A percentile compares a stretch with the other conserved stretches of the same genome.
Conservation (phyloP, 1,140 invertebrate species). For the Anoplolepis gracilipes region DNA sequence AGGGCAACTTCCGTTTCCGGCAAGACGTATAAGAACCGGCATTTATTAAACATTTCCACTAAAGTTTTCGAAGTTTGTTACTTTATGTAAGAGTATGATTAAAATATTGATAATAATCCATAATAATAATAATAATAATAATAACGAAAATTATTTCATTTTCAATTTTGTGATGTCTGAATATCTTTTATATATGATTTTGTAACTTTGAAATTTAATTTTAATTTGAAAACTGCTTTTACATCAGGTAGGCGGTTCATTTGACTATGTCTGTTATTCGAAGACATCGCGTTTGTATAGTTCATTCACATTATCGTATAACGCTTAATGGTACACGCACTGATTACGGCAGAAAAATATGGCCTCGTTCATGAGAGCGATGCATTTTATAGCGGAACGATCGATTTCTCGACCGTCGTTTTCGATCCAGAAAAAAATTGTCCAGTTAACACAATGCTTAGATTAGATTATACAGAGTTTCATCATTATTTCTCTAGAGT, state of each 20-base stretch:
- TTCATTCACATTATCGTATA: constrained; percentile 45
- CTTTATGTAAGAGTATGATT: neutral
- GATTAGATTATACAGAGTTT: neutral
- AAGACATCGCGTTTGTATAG: constrained; percentile 15
- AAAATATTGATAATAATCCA: neutral
- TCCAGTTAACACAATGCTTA: neutral
- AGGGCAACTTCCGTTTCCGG: neutral
- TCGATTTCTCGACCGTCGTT: constrained; percentile 26
- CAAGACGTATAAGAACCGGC: no score
- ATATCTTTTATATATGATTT: no score
- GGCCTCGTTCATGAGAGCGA: constrained; percentile 8
- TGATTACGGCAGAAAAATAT: constrained; percentile 40
- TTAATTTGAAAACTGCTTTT: neutral
- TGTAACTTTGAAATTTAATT: neutral
- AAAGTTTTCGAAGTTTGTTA: neutral
- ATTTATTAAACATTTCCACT: neutral
- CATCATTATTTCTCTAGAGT: neutral
- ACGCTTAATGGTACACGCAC: constrained; percentile 55
- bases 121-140: neutral
- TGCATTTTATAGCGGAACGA: constrained; percentile 13
- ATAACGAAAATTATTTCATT: neutral
- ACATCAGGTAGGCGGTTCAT: neutral
- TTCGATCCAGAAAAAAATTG: neutral
- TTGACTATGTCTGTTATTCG: neutral
- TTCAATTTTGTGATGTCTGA: no score